Base-by-base conservation (phyloP, 1,140 invertebrate species). In the Temnothorax longispinosus region DNA sequence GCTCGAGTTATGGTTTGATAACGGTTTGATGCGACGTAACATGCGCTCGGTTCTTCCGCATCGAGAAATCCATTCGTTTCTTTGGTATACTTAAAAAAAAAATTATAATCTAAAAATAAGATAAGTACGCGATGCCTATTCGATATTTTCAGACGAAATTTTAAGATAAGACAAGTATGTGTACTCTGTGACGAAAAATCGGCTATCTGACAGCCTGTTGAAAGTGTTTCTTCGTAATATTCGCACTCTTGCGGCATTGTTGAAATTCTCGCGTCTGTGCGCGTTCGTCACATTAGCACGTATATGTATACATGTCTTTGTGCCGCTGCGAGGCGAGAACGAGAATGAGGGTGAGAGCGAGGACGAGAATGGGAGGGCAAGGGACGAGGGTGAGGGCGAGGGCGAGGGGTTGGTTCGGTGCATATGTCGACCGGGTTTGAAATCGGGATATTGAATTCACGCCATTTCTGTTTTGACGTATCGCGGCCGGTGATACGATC, bases 401-500 rank as follows among this genome's bases (percentile, higher is more conserved):
- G 38, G 5, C 13, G 44, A 71, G 74, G 52, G 47, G 74, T 44
- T 52, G 72, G 76, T 27, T 78, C 52, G 62, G 76, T 75, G 89
- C 81, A 82, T 88, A 90, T 86, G 89, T 88, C 88, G 89, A 76
- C 80, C 71, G 71, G 88, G 81, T 88, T 88, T 88, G 89, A 90
- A 89, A 91, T 91, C 90, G 90, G 90, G 90, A 91, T 91, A 95
- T 95, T 95, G 94, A 95, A 95, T 95, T 95, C 93, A 94, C 94
- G 94, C 94, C 94, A 90, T 94, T 95, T 94, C 93, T 92, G 91
- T 94, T 94, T 94, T 95, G 94, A 94, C 94, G 92, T 93, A 94
- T 94, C 91, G 88, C 88, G 87, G 91, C 86, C 89, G 87, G 88
- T 90, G 93, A 94, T 94, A 92, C 89, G 93, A 94, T 92, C 90